Evolutionary conservation across 64 coral and sea anemone species (phyloP), one percentile per base, ranked within the genome.

Genomic region (Montipora cactus): DNA sequence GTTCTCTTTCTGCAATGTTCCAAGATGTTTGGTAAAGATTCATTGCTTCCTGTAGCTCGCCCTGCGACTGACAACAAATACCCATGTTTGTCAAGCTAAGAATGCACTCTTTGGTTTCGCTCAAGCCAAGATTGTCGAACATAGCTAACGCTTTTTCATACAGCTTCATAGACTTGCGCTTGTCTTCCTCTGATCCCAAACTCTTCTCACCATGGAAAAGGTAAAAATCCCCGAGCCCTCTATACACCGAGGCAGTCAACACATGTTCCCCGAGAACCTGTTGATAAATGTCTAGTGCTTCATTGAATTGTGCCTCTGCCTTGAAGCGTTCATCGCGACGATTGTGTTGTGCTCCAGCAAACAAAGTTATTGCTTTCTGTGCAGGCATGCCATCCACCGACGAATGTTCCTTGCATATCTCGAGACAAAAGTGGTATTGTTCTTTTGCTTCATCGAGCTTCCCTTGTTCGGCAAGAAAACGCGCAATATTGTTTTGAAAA

Each of bases 401-500:
- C 52, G 21, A 12, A 57, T 57, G 19, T 57, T 57, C 49, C n/a
- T 80, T 49, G 9, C 78, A 80, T 20, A 80, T 37, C 51, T 76
- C 67, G 8, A 11, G 47, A 23, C 73, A 9, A 18, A 66, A 49
- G 15, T 68, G 44, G 5, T 67, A 80, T 57, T 80, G 19, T 22
- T 80, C 52, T 57, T 59, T 16, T 9, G 75, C 71, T 70, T 22
- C 58, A 58, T 58, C 25, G 20, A 59, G 23, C 4, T n/a, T 59
- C 44, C 73, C 53, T 77, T 76, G 19, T 23, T 57, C 49, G 5
- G 78, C 44, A 55, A 58, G 80, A 20, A 75, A 92, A 11, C 90
- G 90, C 20, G 82, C 75, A 62, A 70, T n/a, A 53, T 71, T 73
- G 13, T 91, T 91, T 47, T 44, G 59, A 70, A 90, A 90, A 51